phyloP scores from a whole-genome alignment of 2,888 invertebrate species.

The Drosophila kambysellisi region DNA sequence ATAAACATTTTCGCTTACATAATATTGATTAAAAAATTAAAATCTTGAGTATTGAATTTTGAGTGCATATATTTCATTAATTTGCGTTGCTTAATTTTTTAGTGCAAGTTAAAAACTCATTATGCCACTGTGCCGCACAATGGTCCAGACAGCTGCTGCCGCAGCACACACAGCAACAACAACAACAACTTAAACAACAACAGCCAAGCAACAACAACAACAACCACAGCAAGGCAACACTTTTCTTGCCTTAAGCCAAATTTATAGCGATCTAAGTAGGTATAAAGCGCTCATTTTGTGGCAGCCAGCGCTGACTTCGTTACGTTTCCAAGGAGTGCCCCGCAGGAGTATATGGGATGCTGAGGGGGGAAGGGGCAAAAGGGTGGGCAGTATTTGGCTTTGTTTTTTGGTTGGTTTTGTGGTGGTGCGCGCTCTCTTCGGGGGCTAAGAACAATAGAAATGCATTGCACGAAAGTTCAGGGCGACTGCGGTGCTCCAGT shows the following conservation, averaged over 20 bases:
- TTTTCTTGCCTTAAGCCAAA: conserved; percentile 81
- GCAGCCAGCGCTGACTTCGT: conserved; percentile 73
- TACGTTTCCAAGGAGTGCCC: conserved; percentile 76
- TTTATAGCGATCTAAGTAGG: conserved; percentile 81
- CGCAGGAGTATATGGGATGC: conserved; percentile 63
- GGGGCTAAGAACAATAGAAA: conserved; percentile 71
- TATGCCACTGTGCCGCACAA: conserved; percentile 38
- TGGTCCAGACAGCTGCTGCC: conserved; percentile 46
- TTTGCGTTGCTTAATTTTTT: neutral
- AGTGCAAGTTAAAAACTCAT: neutral
- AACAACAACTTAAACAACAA: conserved; percentile 8
- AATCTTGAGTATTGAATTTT: neutral
- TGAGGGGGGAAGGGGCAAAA: neutral
- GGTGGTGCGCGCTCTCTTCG: conserved; percentile 24
- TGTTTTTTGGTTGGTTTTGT: conserved; percentile 36
- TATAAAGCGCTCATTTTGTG: conserved; percentile 81
- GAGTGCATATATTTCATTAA: neutral
- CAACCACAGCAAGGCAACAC: conserved; percentile 66
- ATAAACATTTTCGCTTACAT: neutral
- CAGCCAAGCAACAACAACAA: neutral
- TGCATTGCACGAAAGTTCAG: conserved; percentile 68
- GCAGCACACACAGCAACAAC: conserved; percentile 35
- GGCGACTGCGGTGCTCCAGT: conserved; percentile 31
- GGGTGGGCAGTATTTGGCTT: conserved; percentile 24
- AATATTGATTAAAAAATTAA: neutral